Evolutionary conservation across 2,797 vertebrate species (phyloP).

Genomic region (Diplodus puntazzo): DNA sequence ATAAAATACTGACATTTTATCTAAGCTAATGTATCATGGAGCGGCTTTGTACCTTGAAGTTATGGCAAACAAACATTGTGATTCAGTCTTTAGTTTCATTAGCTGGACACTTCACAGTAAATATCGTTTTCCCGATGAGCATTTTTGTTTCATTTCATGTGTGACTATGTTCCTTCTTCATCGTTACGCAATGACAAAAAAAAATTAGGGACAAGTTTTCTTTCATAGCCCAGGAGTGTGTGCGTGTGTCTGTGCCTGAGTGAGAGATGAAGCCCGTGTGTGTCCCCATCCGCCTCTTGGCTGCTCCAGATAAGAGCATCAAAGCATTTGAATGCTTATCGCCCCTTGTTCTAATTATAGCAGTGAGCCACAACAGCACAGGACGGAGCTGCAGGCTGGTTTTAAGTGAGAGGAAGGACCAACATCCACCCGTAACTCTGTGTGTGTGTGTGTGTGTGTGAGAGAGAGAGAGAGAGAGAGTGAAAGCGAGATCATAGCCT

Average conservation of each 20-base stretch:
- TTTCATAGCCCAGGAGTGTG: background rate
- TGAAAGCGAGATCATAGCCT: constrained; percentile 37
- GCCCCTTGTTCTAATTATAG: constrained; percentile 70
- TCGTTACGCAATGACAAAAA: background rate
- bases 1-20: too few relatives aligned
- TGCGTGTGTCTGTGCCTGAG: constrained; percentile 1
- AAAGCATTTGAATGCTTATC: constrained; percentile 70
- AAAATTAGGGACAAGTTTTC: background rate
- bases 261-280: constrained; percentile 17
- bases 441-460: constrained; percentile 18
- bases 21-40: too few relatives aligned
- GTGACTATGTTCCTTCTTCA: background rate
- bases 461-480: background rate
- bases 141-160: background rate
- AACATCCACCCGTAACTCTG: constrained; percentile 26
- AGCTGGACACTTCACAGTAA: too few relatives aligned
- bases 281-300: constrained; percentile 50
- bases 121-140: too few relatives aligned
- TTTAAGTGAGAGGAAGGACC: constrained; percentile 50
- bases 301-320: constrained; percentile 67
- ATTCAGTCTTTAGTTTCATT: too few relatives aligned
- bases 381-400: constrained; percentile 45
- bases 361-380: constrained; percentile 54
- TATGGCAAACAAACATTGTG: too few relatives aligned
- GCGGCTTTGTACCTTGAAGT: too few relatives aligned